Evolutionary conservation across 2,888 invertebrate species (phyloP).

Genomic region (Carcina quercana): DNA sequence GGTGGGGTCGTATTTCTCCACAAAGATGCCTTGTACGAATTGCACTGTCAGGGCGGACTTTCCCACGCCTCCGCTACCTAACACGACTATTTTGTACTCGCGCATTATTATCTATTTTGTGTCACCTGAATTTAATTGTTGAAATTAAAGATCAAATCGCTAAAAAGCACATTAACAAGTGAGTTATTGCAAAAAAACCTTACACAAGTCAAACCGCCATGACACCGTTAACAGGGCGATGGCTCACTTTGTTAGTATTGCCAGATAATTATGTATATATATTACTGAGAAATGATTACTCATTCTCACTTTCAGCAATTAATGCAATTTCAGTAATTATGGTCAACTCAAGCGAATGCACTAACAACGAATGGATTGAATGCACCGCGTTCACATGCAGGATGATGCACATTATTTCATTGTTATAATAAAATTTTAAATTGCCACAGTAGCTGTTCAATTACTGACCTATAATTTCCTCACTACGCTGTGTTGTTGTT

Average conservation of each 20-base stretch:
- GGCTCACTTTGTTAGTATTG: constrained; percentile 65
- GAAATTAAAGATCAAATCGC: constrained; percentile 61
- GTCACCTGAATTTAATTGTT: constrained; percentile 47
- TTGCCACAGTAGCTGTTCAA: too few species aligned
- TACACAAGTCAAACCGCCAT: constrained; percentile 74
- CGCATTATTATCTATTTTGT: constrained; percentile 84
- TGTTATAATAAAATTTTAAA: too few species aligned
- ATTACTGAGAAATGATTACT: too few species aligned
- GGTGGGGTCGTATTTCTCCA: constrained; percentile 99
- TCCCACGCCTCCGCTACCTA: constrained; percentile 99
- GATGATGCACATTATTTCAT: too few species aligned
- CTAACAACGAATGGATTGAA: too few species aligned
- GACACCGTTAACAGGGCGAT: constrained; percentile 75
- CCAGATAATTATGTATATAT: constrained; percentile 29
- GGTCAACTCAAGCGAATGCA: too few species aligned
- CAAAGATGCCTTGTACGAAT: constrained; percentile 99
- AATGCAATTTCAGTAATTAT: too few species aligned
- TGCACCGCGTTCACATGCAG: too few species aligned
- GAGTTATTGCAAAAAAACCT: constrained; percentile 70
- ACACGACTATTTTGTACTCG: constrained; percentile 99
- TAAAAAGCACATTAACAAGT: constrained; percentile 71
- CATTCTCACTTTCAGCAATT: too few species aligned
- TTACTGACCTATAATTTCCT: too few species aligned
- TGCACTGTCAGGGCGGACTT: constrained; percentile 98
- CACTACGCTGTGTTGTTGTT: too few species aligned